phyloP scores from a whole-genome alignment of 1,140 invertebrate genomes.

The Drosophila leontia region DNA sequence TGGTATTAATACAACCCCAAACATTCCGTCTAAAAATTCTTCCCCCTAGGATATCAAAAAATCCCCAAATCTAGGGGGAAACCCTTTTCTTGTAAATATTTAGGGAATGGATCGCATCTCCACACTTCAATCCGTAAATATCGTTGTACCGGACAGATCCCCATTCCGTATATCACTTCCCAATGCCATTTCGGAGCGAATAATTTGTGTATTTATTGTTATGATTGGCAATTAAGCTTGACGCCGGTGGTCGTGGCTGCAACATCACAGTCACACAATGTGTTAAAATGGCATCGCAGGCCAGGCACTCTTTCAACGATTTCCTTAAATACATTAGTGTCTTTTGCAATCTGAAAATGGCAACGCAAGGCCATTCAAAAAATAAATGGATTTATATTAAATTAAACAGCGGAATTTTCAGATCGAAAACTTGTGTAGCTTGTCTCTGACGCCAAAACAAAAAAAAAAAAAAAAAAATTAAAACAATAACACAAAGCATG shows the following conservation, averaged over 20 bases:
- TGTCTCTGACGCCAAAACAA: slow-evolving; percentile 48
- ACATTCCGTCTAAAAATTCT: too few relatives aligned
- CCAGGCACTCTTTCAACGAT: slow-evolving; percentile 10
- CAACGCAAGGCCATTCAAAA: slow-evolving; percentile 20
- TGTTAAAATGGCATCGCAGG: slow-evolving; percentile 14
- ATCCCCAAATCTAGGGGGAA: too few relatives aligned
- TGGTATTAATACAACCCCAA: too few relatives aligned
- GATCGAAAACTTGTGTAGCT: slow-evolving; percentile 32
- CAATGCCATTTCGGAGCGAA: too few relatives aligned
- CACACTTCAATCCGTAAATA: slow-evolving; percentile 5
- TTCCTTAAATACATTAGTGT: slow-evolving; percentile 32
- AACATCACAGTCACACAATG: not conserved
- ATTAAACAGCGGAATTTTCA: slow-evolving; percentile 29
- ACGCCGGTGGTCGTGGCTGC: slow-evolving; percentile 11
- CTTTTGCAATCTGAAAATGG: slow-evolving; percentile 31
- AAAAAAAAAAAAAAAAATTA: slow-evolving; percentile 27
- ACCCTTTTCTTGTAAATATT: slow-evolving; percentile 11
- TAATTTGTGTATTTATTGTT: too few relatives aligned
- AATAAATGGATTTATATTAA: slow-evolving; percentile 2
- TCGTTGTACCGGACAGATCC: slow-evolving; percentile 17
- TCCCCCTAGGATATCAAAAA: too few relatives aligned
- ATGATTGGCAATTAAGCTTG: slow-evolving; percentile 42
- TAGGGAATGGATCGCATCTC: not conserved
- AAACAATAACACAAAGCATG: slow-evolving; percentile 29
- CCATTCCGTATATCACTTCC: not conserved